Evolutionary conservation across 1,140 invertebrate genomes (phyloP).

Genomic region (Trissolcus basalis): DNA sequence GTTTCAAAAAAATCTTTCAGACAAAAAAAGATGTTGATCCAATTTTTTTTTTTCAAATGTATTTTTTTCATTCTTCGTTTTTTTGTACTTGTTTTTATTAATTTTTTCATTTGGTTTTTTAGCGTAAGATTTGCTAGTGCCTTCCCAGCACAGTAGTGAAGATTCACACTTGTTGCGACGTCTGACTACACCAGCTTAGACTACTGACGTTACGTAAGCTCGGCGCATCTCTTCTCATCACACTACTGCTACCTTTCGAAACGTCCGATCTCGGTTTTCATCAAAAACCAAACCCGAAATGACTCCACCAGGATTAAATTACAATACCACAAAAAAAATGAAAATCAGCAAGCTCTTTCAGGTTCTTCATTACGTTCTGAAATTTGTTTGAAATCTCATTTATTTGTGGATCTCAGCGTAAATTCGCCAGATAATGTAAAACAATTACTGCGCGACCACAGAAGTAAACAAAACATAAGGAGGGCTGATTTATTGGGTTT

Average conservation of each 20-base stretch:
- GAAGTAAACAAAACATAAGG: not conserved
- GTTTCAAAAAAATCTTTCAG: no score
- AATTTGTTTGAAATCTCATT: no score
- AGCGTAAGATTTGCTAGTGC: not conserved
- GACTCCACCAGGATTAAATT: no score
- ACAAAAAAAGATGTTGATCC: no score
- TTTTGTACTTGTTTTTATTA: no score
- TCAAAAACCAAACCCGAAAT: no score
- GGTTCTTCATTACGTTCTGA: no score
- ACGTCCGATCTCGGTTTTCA: not conserved
- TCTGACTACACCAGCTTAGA: conserved; percentile 24
- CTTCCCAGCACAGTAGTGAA: conserved; percentile 14
- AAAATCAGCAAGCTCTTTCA: no score
- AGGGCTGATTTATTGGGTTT: not conserved
- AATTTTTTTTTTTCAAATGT: no score
- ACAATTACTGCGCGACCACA: not conserved
- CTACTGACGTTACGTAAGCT: conserved; percentile 33
- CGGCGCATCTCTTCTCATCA: conserved; percentile 18
- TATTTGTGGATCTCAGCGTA: no score
- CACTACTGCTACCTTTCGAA: not conserved
- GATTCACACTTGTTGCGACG: conserved; percentile 16
- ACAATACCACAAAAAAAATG: no score
- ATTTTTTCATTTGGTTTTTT: not conserved
- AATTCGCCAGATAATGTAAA: no score
- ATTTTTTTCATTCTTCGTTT: conserved; percentile 26